Percentiles rank a stretch among this genome's conserved stretches.
Evolutionary conservation across 2,888 invertebrate species (phyloP).

Genomic region (Seira musarum): DNA sequence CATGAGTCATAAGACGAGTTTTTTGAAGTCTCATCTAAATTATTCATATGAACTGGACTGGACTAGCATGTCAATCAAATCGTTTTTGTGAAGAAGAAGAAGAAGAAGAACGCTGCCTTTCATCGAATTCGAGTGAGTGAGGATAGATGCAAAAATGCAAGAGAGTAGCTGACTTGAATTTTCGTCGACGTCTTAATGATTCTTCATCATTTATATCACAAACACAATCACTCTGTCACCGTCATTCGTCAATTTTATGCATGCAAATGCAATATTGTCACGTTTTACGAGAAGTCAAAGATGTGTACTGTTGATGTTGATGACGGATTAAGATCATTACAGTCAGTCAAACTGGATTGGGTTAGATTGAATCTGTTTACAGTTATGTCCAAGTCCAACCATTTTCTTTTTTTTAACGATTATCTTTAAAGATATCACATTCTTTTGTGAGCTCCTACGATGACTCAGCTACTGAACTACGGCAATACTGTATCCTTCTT

Average conservation of each 20-base stretch:
- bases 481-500: too few species aligned
- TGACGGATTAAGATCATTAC: neutral
- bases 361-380: too few species aligned
- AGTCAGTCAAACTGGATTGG: too few species aligned
- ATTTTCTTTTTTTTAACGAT: neutral
- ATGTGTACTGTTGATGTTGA: neutral
- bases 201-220: too few species aligned
- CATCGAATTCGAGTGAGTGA: too few species aligned
- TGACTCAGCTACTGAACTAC: slow-evolving; percentile 2
- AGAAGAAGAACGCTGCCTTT: too few species aligned
- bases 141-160: too few species aligned
- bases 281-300: neutral
- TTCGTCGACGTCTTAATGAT: too few species aligned
- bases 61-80: slow-evolving; percentile 19
- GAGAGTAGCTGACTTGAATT: too few species aligned
- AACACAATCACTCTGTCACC: neutral
- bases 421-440: neutral
- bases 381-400: too few species aligned
- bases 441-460: neutral
- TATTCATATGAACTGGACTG: neutral
- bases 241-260: neutral
- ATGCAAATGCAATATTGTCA: neutral
- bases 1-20: slow-evolving; percentile 4
- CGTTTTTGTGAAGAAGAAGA: neutral
- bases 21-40: slow-evolving; percentile 1